phyloP scores from a whole-genome alignment of 1,140 invertebrate species.

The Protaetia brevitarsis region DNA sequence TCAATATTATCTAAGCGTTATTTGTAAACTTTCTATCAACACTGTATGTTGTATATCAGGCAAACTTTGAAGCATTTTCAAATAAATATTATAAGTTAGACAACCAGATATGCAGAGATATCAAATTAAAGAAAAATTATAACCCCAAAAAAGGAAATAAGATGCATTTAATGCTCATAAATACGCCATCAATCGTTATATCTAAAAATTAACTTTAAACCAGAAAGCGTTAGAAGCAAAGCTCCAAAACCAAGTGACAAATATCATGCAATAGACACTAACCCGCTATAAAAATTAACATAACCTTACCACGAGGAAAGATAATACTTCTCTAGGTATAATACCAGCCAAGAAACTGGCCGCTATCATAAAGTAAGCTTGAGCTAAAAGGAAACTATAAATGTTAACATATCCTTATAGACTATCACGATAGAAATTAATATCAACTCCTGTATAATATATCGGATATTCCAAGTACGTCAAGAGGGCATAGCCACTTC shows the following conservation, averaged over 20 bases:
- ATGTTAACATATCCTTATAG: conserved; percentile 55
- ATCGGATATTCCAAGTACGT: conserved; percentile 73
- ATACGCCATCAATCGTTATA: too few relatives aligned
- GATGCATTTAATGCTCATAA: too few relatives aligned
- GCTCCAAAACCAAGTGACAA: background rate
- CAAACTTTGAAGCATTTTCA: too few relatives aligned
- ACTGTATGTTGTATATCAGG: too few relatives aligned
- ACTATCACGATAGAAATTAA: conserved; percentile 62
- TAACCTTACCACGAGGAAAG: conserved; percentile 60
- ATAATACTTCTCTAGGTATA: conserved; percentile 56
- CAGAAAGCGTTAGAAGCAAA: too few relatives aligned
- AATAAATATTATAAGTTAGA: too few relatives aligned
- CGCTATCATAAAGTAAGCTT: conserved; percentile 53
- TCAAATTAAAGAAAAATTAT: too few relatives aligned
- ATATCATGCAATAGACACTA: background rate
- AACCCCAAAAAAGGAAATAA: too few relatives aligned
- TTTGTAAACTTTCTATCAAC: too few relatives aligned
- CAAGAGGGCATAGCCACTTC: conserved; percentile 63
- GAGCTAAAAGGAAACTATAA: conserved; percentile 43
- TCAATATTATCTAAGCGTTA: too few relatives aligned
- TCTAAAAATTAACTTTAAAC: too few relatives aligned
- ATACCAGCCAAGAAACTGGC: conserved; percentile 52
- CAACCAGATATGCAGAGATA: too few relatives aligned
- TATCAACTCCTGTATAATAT: conserved; percentile 67
- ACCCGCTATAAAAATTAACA: conserved; percentile 23